A percentile compares a stretch with the other conserved stretches of the same genome.
Conservation (phyloP, 2,888 invertebrate species). For the Germaria angustata region DNA sequence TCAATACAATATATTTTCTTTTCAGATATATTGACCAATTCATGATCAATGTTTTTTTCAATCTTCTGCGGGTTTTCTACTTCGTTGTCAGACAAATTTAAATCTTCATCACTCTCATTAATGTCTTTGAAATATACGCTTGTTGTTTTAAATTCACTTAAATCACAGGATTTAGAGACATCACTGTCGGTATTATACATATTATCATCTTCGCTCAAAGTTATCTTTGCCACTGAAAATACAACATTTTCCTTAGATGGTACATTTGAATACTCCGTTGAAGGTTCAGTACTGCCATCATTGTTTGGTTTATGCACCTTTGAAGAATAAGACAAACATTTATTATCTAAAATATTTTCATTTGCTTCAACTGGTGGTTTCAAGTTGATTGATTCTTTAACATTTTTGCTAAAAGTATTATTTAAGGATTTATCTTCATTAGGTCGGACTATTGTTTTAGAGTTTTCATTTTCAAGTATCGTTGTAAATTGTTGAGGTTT, state of each 20-base stretch:
- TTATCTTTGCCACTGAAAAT: constrained; percentile 46
- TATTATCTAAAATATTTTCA: neutral
- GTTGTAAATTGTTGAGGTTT: neutral
- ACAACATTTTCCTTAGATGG: constrained; percentile 27
- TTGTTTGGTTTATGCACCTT: neutral
- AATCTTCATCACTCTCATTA: neutral
- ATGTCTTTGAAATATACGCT: neutral
- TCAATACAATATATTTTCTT: neutral
- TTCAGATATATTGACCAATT: neutral
- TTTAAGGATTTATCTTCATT: neutral
- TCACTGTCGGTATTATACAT: constrained; percentile 41
- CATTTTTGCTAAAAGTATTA: no score
- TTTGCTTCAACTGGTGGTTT: neutral
- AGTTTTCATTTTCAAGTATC: neutral
- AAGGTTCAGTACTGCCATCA: neutral
- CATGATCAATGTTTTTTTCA: neutral
- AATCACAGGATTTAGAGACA: constrained; percentile 25
- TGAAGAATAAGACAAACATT: neutral
- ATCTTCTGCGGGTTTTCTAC: neutral
- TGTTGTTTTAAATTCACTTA: neutral
- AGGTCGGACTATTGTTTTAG: neutral
- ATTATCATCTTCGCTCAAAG: constrained; percentile 46
- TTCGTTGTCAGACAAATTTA: neutral
- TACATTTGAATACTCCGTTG: neutral
- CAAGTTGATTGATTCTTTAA: no score